Conservation (phyloP, 2,888 invertebrate genomes). For the Blera fallax region DNA sequence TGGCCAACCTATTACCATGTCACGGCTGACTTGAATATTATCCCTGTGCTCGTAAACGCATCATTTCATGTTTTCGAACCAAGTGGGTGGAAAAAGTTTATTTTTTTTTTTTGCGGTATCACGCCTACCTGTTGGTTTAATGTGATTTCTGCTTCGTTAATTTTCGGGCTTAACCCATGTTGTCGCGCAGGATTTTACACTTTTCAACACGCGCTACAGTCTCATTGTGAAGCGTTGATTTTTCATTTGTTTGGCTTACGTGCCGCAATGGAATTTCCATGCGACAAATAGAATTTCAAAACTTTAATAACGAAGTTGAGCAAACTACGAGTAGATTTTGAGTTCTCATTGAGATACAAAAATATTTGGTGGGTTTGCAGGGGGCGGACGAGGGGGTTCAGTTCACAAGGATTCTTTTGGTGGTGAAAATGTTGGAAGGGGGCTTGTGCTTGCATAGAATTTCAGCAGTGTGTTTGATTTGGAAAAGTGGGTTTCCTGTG, state of each 20-base stretch:
- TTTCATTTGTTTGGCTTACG: conserved; percentile 18
- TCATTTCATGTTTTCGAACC: background rate
- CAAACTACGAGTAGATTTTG: conserved; percentile 38
- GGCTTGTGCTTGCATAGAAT: background rate
- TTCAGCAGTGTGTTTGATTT: background rate
- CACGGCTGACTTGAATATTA: conserved; percentile 1
- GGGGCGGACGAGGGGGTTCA: background rate
- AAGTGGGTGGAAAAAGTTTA: conserved; percentile 2
- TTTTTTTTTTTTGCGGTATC: background rate
- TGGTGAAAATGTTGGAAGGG: background rate
- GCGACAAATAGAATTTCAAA: conserved; percentile 12
- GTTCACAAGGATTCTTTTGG: background rate
- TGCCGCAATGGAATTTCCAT: background rate
- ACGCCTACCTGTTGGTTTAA: conserved; percentile 2
- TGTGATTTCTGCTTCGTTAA: conserved; percentile 30
- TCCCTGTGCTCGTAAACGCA: background rate
- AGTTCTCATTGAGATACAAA: background rate
- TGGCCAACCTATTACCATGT: conserved; percentile 42
- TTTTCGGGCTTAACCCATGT: background rate
- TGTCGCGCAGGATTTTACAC: background rate
- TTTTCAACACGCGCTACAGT: background rate
- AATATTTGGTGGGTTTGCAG: background rate
- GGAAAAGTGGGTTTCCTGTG: background rate
- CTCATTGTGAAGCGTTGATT: conserved; percentile 4
- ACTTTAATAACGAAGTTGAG: conserved; percentile 31